phyloP scores from a whole-genome alignment of 2,797 vertebrate genomes.

The Argyrosomus regius region DNA sequence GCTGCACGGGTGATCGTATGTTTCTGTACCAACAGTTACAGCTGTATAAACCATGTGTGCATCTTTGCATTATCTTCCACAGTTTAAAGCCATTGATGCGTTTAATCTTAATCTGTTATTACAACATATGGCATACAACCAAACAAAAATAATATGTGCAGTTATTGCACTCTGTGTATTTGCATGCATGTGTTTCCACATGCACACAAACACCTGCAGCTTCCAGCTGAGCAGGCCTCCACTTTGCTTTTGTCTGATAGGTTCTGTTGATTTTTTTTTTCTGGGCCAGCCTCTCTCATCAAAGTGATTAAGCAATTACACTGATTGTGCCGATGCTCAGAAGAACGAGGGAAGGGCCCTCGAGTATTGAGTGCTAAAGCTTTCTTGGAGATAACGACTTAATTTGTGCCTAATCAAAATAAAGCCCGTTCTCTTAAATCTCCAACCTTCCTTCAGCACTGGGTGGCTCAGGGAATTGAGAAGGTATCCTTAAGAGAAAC shows the following conservation, averaged over 20 bases:
- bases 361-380: slow-evolving; percentile 77
- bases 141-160: neutral
- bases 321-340: slow-evolving; percentile 77
- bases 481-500: slow-evolving; percentile 27
- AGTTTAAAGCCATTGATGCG: neutral
- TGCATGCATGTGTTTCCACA: neutral
- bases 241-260: slow-evolving; percentile 64
- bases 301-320: slow-evolving; percentile 84
- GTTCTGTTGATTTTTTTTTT: slow-evolving; percentile 64
- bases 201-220: neutral
- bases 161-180: neutral
- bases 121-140: neutral
- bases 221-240: slow-evolving; percentile 30
- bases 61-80: neutral
- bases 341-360: slow-evolving; percentile 72
- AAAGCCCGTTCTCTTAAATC: slow-evolving; percentile 62
- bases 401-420: slow-evolving; percentile 80
- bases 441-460: slow-evolving; percentile 35
- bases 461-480: slow-evolving; percentile 37
- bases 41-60: neutral
- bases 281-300: slow-evolving; percentile 78
- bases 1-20: slow-evolving; percentile 29
- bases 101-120: neutral
- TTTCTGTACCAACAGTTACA: slow-evolving; percentile 1
- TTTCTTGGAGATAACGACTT: slow-evolving; percentile 80